phyloP scores from a whole-genome alignment of 2,113 vertebrate species.

The Calyptommatus sinebrachiatus region DNA sequence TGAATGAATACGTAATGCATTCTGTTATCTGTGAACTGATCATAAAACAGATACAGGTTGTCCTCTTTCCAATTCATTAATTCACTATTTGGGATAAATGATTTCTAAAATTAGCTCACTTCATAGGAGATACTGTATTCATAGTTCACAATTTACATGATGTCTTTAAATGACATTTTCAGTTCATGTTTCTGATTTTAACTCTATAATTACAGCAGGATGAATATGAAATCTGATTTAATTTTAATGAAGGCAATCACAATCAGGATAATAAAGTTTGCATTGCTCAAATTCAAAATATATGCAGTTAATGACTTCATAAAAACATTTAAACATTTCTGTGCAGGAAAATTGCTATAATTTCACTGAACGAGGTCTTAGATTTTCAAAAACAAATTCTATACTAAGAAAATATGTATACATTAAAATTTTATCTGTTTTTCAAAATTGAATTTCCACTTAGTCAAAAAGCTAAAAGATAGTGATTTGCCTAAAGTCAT shows the following conservation, averaged over 20 bases:
- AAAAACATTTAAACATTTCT: not conserved
- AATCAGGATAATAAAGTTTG: conserved; percentile 21
- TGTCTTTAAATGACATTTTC: conserved; percentile 23
- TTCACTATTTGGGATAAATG: conserved; percentile 17
- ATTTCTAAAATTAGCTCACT: conserved; percentile 33
- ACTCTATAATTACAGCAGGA: conserved; percentile 8
- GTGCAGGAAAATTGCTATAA: not conserved
- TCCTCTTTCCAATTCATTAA: not conserved
- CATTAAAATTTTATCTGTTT: not conserved
- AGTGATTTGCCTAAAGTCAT: not conserved
- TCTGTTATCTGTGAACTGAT: not conserved
- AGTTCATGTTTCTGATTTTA: conserved; percentile 22
- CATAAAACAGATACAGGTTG: not conserved
- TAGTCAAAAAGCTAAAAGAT: not conserved
- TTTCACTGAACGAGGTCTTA: not conserved
- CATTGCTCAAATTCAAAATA: not conserved
- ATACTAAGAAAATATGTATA: not conserved
- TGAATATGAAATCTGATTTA: not conserved
- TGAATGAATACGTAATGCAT: conserved; percentile 28
- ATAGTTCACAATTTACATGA: conserved; percentile 17
- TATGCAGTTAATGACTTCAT: not conserved
- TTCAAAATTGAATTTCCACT: too few species aligned
- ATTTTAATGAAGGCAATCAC: conserved; percentile 25
- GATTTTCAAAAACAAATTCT: not conserved
- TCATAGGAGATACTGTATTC: conserved; percentile 1